These are phyloP conservation scores for Todiramphus chloris DNA, from an alignment of 2,113 vertebrate species.

Conservation along the genomic window DNA sequence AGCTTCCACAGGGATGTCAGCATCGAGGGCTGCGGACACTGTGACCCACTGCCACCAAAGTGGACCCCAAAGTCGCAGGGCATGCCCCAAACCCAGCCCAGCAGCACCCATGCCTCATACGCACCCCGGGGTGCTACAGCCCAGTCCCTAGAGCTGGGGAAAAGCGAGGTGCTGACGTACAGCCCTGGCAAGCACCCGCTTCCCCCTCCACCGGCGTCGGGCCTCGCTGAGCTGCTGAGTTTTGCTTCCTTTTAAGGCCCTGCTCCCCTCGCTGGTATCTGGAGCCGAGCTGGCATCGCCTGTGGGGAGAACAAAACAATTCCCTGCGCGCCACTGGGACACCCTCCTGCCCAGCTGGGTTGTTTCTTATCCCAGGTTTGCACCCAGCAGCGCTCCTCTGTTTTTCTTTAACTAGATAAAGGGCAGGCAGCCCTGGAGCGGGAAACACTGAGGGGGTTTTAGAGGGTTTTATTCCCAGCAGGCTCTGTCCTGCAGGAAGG, in stretches of 20 bases:
- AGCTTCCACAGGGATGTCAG: fast-evolving
- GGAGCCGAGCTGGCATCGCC: slow-evolving; percentile 8
- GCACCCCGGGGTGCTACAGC: not conserved
- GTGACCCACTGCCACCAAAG: fast-evolving
- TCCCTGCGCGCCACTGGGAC: not conserved
- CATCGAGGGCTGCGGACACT: fast-evolving
- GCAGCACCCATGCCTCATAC: not conserved
- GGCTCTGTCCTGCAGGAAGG: fast-evolving
- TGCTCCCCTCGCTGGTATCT: slow-evolving; percentile 25
- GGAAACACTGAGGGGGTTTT: not conserved
- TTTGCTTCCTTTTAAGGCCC: slow-evolving; percentile 77
- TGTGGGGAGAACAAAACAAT: slow-evolving; percentile 18
- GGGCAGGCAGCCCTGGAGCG: fast-evolving
- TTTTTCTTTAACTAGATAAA: not conserved
- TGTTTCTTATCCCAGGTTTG: not conserved
- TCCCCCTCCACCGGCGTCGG: slow-evolving; percentile 7
- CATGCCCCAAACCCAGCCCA: not conserved
- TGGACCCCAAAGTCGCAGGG: fast-evolving
- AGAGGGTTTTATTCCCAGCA: not conserved
- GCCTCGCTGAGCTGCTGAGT: not conserved
- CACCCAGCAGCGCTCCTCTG: not conserved
- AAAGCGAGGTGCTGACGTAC: not conserved
- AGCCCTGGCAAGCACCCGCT: slow-evolving; percentile 30
- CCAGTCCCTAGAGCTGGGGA: fast-evolving
- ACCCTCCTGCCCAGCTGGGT: not conserved